Evolutionary conservation across 1,140 invertebrate species (phyloP), one percentile per base, ranked within the genome.

Genomic region (Platorchestia sp.): DNA sequence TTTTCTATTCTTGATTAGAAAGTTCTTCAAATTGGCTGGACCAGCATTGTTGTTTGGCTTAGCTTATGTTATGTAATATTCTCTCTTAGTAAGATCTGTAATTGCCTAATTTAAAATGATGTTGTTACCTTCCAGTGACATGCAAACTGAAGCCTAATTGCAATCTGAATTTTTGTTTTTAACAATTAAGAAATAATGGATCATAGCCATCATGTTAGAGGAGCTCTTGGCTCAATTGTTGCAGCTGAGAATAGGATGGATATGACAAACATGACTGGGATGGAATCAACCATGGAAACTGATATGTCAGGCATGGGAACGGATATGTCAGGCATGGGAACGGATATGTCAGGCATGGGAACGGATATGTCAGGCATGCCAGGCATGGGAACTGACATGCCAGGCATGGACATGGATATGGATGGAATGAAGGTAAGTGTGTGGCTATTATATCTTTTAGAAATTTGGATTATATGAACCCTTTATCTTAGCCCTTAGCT

Each of bases 361-460:
- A 87, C 43, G 44, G 19, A 43, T 40, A 95, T 95, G 86, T 53
- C n/a, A n/a, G n/a, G n/a, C n/a, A n/a, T n/a, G n/a, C n/a, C n/a
- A 14, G 91, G 16, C 40, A 95, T 95, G 95, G 95, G n/a, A 43
- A 87, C 43, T 43, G 19, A 43, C 45, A 95, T 95, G 86, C n/a
- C n/a, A n/a, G 90, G 75, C n/a, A 86, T 95, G 86, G 91, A 51
- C 43, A 95, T 95, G 75, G 90, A 95, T 43, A 86, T 95, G 86
- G 93, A 59, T 87, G 44, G 87, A 44, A 51, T 95, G 89, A 95
- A 86, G 47, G 41, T 51, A 86, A 95, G 53, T 44, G 14, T 86
- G 19, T 89, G n/a, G 0, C 53, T 7, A 44, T 0, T 90, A 1
- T 3, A 75, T n/a, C n/a, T n/a, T n/a, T n/a, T n/a, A n/a, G n/a